These are phyloP conservation scores for Nipponia nippon DNA, from an alignment of 2,113 vertebrate species.

Conservation along the genomic window DNA sequence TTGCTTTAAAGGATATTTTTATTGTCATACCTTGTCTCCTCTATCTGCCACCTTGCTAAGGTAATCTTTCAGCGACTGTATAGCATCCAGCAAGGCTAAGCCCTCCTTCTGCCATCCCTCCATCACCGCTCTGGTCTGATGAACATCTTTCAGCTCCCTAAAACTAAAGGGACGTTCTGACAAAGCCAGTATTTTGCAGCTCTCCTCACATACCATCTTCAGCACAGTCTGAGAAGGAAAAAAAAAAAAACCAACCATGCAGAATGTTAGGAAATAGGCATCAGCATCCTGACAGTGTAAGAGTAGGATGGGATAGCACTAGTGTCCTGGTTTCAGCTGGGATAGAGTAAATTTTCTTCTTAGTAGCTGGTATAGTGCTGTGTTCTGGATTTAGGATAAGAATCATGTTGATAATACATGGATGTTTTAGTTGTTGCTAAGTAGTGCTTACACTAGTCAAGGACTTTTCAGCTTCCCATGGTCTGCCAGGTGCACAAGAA, in stretches of 20 bases:
- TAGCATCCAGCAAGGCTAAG: slow-evolving; percentile 79
- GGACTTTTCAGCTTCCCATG: too few relatives aligned
- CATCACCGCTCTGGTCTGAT: background rate
- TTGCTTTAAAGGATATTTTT: background rate
- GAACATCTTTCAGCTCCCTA: slow-evolving; percentile 2
- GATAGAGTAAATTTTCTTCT: too few relatives aligned
- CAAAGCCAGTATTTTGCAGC: slow-evolving; percentile 85
- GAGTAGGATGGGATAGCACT: background rate
- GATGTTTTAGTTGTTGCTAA: too few relatives aligned
- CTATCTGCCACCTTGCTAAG: slow-evolving; percentile 77
- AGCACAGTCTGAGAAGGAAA: slow-evolving; percentile 75
- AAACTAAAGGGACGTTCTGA: slow-evolving; percentile 72
- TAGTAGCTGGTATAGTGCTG: too few relatives aligned
- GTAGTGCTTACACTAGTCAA: too few relatives aligned
- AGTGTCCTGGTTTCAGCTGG: too few relatives aligned
- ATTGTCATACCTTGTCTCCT: slow-evolving; percentile 74
- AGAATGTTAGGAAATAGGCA: background rate
- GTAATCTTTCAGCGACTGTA: slow-evolving; percentile 79
- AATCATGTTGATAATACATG: too few relatives aligned
- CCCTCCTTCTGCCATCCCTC: slow-evolving; percentile 79
- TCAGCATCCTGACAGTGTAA: background rate
- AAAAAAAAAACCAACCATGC: background rate
- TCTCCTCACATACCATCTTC: slow-evolving; percentile 89
- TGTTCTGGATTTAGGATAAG: too few relatives aligned
- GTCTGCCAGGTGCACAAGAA: too few relatives aligned